Evolutionary conservation across 2,888 invertebrate genomes (phyloP), one percentile per base, ranked within the genome.

Genomic region (Tetragonula carbonaria): DNA sequence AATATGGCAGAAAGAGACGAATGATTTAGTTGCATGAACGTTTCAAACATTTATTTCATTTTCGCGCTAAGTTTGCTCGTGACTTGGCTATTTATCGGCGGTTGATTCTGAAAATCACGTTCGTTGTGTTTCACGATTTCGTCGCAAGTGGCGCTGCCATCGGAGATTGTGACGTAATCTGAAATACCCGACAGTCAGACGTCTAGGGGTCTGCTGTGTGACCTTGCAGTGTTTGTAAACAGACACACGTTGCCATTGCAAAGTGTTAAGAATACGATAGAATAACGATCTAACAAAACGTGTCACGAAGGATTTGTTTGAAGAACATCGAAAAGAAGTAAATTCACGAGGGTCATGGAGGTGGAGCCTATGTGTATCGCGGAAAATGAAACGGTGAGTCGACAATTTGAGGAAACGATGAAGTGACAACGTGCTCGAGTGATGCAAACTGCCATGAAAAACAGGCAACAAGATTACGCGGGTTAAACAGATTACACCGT

Each of bases 161-260:
- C 83, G 78, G 13, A 5, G 11, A n/a, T 67, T 67, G 78, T 90
- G 90, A 90, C 90, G 90, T 90, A 90, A 90, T 83, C 55, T 70
- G 75, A 74, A 81, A 83, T 82, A 86, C 78, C 80, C 78, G 65
- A 74, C 74, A 88, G 82, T 86, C 86, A 70, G 84, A 85, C 82
- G 87, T 82, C 85, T 82, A 85, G 85, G 91, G 92, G 91, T 91
- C 92, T 92, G 93, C 95, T 94, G 95, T 95, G 95, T 96, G 96
- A 96, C 96, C 96, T 97, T 97, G 96, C 96, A 95, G 95, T 96
- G 96, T 97, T 97, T 97, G 97, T 97, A 97, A 97, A 97, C 97
- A 97, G 95, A 96, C 95, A 95, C 96, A 96, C 95, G 96, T 96
- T 96, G 95, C 95, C 80, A 86, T 86, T 84, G 81, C 73, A 79